These are phyloP conservation scores for Lithophane ornitopus DNA, from an alignment of 2,888 invertebrate genomes.

Conservation along the genomic window DNA sequence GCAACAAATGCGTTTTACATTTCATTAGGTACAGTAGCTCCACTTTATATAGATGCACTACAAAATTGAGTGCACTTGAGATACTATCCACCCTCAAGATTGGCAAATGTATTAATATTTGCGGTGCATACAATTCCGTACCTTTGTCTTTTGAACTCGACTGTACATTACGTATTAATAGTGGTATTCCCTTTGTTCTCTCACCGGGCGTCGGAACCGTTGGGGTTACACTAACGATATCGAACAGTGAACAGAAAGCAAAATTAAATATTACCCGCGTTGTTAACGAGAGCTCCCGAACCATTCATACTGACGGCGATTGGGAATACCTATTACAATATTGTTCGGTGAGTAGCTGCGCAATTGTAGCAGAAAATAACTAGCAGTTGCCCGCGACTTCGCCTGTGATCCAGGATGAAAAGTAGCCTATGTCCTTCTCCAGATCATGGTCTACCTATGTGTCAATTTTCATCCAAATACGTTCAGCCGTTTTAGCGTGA, in stretches of 20 bases:
- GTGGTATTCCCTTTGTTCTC: slow-evolving; percentile 45
- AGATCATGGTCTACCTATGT: too few relatives aligned
- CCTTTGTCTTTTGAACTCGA: slow-evolving; percentile 49
- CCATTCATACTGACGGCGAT: slow-evolving; percentile 21
- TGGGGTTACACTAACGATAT: slow-evolving; percentile 50
- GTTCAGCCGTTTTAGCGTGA: too few relatives aligned
- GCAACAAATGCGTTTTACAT: slow-evolving; percentile 36
- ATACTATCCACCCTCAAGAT: slow-evolving; percentile 45
- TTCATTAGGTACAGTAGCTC: slow-evolving; percentile 52
- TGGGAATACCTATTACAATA: slow-evolving; percentile 33
- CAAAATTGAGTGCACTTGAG: slow-evolving; percentile 61
- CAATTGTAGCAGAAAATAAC: slow-evolving; percentile 41
- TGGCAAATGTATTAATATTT: slow-evolving; percentile 52
- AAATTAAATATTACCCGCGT: slow-evolving; percentile 56
- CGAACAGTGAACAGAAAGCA: slow-evolving; percentile 42
- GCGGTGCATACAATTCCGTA: slow-evolving; percentile 43
- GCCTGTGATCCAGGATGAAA: too few relatives aligned
- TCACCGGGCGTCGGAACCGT: slow-evolving; percentile 26
- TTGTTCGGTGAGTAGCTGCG: slow-evolving; percentile 35
- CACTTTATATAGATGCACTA: slow-evolving; percentile 44
- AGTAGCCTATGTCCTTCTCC: too few relatives aligned
- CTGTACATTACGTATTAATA: slow-evolving; percentile 57
- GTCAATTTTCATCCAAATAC: too few relatives aligned
- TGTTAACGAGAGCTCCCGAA: slow-evolving; percentile 40
- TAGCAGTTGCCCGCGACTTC: too few relatives aligned